These are phyloP conservation scores for Rhagoletis pomonella DNA, from an alignment of 1,140 invertebrate genomes.

Conservation along the genomic window DNA sequence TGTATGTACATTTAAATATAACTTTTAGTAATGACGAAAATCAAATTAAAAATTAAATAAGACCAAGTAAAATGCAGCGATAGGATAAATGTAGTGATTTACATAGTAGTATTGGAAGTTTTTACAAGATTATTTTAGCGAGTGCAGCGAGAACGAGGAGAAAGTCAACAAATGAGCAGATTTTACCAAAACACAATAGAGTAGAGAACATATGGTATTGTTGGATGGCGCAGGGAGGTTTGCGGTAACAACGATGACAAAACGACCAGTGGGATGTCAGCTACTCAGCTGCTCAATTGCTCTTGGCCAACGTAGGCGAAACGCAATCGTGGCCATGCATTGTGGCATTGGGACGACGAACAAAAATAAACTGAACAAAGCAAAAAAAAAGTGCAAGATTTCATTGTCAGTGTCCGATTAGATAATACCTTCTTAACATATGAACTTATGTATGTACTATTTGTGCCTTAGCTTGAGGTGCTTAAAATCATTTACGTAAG, in stretches of 20 bases:
- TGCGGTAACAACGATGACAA: background rate
- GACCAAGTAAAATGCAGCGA: too few relatives aligned
- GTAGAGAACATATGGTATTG: background rate
- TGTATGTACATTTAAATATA: too few relatives aligned
- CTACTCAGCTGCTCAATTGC: background rate
- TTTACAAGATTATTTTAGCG: background rate
- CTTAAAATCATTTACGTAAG: background rate
- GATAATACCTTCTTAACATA: conserved; percentile 29
- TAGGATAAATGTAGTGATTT: too few relatives aligned
- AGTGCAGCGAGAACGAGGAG: background rate
- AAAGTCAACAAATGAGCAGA: background rate
- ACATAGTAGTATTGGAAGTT: too few relatives aligned
- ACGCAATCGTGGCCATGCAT: conserved; percentile 5
- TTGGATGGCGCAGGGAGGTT: background rate
- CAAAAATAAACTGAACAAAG: conserved; percentile 38
- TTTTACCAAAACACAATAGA: background rate
- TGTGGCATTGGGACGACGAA: conserved; percentile 34
- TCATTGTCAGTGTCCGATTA: conserved; percentile 53
- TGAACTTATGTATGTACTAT: background rate
- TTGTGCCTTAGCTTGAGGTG: background rate
- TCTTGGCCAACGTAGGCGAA: conserved; percentile 16
- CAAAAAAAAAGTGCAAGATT: background rate
- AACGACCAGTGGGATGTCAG: background rate
- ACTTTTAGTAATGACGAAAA: too few relatives aligned
- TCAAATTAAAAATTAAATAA: too few relatives aligned